phyloP scores from a whole-genome alignment of 2,888 invertebrate genomes.

The Camponotus fellah region DNA sequence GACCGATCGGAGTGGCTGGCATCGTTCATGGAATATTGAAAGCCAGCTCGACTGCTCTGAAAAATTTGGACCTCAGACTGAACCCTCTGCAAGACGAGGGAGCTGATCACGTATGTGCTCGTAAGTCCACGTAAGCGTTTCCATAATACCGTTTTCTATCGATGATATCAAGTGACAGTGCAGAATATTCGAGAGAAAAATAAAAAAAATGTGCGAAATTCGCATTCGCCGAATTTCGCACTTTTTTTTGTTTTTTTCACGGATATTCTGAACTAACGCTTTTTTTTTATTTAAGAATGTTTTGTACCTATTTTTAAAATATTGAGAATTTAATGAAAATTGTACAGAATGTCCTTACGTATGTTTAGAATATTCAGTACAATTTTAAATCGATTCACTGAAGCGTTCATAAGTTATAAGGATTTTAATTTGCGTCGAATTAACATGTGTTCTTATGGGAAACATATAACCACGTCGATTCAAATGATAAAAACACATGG shows the following conservation, averaged over 20 bases:
- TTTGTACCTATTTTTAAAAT: too few relatives aligned
- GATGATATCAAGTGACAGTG: background rate
- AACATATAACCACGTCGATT: too few relatives aligned
- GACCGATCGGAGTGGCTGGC: slow-evolving; percentile 87
- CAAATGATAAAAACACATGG: too few relatives aligned
- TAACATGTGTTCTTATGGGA: too few relatives aligned
- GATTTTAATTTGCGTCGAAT: too few relatives aligned
- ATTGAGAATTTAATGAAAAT: too few relatives aligned
- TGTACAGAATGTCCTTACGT: too few relatives aligned
- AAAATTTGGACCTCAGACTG: slow-evolving; percentile 87
- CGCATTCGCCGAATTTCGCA: background rate
- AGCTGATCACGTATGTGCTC: slow-evolving; percentile 80
- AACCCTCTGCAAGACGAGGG: slow-evolving; percentile 89
- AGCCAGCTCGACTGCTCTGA: slow-evolving; percentile 85
- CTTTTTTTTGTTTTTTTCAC: background rate
- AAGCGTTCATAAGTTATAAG: too few relatives aligned
- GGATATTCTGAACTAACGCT: background rate
- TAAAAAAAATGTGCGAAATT: background rate
- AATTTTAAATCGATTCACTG: too few relatives aligned
- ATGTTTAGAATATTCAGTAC: too few relatives aligned
- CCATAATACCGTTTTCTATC: background rate
- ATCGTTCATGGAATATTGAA: slow-evolving; percentile 87
- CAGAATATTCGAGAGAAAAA: background rate
- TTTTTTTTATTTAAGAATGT: too few relatives aligned
- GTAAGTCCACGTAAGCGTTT: slow-evolving; percentile 71